Conservation (phyloP, 2,888 invertebrate genomes). For the Pollenia labialis region DNA sequence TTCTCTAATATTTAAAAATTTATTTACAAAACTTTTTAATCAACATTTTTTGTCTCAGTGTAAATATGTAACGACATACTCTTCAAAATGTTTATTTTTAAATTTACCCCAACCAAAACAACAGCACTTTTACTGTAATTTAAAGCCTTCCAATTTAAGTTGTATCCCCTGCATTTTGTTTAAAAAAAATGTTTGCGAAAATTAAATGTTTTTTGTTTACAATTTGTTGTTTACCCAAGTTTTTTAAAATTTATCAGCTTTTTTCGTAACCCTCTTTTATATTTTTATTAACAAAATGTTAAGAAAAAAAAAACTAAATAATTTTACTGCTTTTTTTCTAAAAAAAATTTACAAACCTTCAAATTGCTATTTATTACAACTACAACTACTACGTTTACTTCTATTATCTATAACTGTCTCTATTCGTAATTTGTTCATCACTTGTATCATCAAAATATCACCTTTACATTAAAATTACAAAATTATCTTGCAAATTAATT, state of each 20-base stretch:
- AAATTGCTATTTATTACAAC: conserved; percentile 20
- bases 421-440: conserved; percentile 24
- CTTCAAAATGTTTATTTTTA: neutral
- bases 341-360: conserved; percentile 4
- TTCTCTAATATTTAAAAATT: no score
- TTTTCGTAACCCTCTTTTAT: neutral
- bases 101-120: neutral
- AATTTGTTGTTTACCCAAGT: conserved; percentile 26
- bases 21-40: neutral
- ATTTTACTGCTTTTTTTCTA: conserved; percentile 41
- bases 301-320: neutral
- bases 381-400: conserved; percentile 1
- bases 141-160: neutral
- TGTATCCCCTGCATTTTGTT: neutral
- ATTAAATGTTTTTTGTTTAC: conserved; percentile 34
- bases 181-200: neutral
- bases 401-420: conserved; percentile 20
- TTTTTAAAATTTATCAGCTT: conserved; percentile 5
- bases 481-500: conserved; percentile 31
- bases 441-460: conserved; percentile 52
- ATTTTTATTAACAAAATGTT: conserved; percentile 12
- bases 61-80: neutral
- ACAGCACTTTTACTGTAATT: conserved; percentile 8
- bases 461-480: conserved; percentile 36
- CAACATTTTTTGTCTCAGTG: conserved; percentile 31